Base-by-base conservation (phyloP, 2,888 invertebrate species). In the Melolontha melolontha region DNA sequence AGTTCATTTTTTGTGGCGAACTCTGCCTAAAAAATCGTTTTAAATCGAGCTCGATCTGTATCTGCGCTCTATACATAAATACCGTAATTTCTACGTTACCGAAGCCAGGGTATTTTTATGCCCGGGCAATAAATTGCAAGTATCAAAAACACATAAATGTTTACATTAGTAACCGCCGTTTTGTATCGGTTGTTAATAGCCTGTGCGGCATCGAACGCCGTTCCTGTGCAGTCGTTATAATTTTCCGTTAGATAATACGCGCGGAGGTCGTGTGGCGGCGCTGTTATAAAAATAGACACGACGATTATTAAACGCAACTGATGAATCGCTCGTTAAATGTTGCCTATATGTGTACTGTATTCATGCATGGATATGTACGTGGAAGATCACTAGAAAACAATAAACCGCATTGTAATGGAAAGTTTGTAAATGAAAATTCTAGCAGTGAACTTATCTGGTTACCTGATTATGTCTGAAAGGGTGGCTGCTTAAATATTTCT, bases 131-230 rank as follows among this genome's bases (percentile, higher is more conserved):
- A 54, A 54, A 54, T 54, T 54, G 40, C 40, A 54, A 40, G 54
- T 54, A 54, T 54, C 54, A 54, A 40, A 54, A 54, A 54, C 54
- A 39, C 54, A 54, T 54, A 54, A 54, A 54, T 54, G 54, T 54
- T 54, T 54, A 54, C 40, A 54, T 54, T 54, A 16, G 54, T 54
- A 54, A 54, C 54, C 54, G 54, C 39, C 40, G 54, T 54, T 17
- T 39, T 16, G 54, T 54, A 54, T 16, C 54, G 54, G 54, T 54
- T 39, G 54, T 54, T 54, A 54, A 54, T 40, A 40, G 54, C 40
- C 29, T n/a, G 27, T n/a, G 29, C 51, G 10, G 51, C 51, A 12
- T 39, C 17, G 11, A 39, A 39, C 17, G 40, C 12, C 34, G 14
- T n/a, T 1, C 12, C 12, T 6, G 14, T 14, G 44, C 44, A 14